Evolutionary conservation across 2,797 vertebrate species (phyloP), one percentile per base, ranked within the genome.

Genomic region (Limosa lapponica): DNA sequence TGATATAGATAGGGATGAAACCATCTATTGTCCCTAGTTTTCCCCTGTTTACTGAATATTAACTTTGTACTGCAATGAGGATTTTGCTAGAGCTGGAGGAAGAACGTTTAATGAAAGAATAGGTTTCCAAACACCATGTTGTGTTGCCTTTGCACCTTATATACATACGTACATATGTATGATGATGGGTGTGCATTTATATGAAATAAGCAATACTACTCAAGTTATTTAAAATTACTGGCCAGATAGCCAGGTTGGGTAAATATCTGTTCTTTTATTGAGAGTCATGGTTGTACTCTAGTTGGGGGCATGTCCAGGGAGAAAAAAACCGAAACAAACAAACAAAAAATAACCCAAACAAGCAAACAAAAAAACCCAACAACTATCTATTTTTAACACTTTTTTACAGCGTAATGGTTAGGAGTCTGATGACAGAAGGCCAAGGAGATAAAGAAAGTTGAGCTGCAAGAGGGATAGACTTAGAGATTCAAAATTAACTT

Each of bases 131-230:
- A 4, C 5, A 69, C 11, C 2, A 39, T 36, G 2, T 7, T 49
- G 8, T 59, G 15, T 64, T 67, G 8, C 4, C 5, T 89, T 91
- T 83, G 15, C 9, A 24, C 39, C 46, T n/a, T 62, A n/a, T 3
- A 51, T 57, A 41, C 0, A 0, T 24, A 30, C 7, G 15, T 41
- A 28, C 8, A 13, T 25, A 43, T 12, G 7, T 41, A 5, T 13
- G 3, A 52, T 20, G 5, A 9, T 20, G 15, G 6, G 11, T 62
- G 2, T 20, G 3, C 25, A 25, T 49, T 74, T 51, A n/a, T 34
- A 49, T 4, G 59, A 89, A 87, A 52, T 28, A 34, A 58, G 2
- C 34, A 89, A 55, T 58, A 79, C 12, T 55, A 36, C 2, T 49
- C 5, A 24, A 54, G 4, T 61, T 65, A 46, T 43, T 71, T 48